A percentile compares a stretch with the other conserved stretches of the same genome.
These are phyloP conservation scores for Sympetrum striolatum DNA, from an alignment of 2,888 invertebrate genomes.

Conservation along the genomic window DNA sequence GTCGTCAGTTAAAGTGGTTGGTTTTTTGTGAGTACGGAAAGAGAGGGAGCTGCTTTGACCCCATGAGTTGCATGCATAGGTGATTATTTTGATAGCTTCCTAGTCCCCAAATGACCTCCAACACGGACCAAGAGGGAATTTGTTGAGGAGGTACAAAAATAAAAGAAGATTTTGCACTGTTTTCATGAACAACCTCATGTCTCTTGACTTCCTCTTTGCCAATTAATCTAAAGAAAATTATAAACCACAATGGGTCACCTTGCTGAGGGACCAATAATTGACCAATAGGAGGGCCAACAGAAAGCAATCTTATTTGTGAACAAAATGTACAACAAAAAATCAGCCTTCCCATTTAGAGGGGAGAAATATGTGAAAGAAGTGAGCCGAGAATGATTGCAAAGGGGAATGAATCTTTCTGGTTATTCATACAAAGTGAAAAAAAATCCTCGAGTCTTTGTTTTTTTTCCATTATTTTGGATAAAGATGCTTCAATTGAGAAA, in stretches of 20 bases:
- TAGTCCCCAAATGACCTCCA: not conserved
- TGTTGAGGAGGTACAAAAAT: not conserved
- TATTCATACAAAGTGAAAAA: not conserved
- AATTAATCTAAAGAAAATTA: not conserved
- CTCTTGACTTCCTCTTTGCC: not conserved
- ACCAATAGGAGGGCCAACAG: constrained; percentile 7
- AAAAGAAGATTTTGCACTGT: not conserved
- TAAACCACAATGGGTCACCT: not conserved
- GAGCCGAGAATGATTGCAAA: constrained; percentile 39
- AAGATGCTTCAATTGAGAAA: constrained; percentile 31
- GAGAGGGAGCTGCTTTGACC: not conserved
- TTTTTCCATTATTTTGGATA: not conserved
- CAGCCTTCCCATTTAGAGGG: not conserved
- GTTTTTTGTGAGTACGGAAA: not conserved
- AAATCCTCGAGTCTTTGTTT: constrained; percentile 6
- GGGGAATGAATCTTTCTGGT: constrained; percentile 22
- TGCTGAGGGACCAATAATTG: constrained; percentile 1
- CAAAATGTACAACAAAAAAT: not conserved
- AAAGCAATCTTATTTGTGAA: not conserved
- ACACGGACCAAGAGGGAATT: constrained; percentile 5
- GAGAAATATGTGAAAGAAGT: not conserved
- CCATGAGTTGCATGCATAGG: not conserved
- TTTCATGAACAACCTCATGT: not conserved
- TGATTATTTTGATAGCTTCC: constrained; percentile 17
- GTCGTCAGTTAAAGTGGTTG: not conserved